phyloP scores from a whole-genome alignment of 2,797 vertebrate species.

The Chloroceryle amazona region DNA sequence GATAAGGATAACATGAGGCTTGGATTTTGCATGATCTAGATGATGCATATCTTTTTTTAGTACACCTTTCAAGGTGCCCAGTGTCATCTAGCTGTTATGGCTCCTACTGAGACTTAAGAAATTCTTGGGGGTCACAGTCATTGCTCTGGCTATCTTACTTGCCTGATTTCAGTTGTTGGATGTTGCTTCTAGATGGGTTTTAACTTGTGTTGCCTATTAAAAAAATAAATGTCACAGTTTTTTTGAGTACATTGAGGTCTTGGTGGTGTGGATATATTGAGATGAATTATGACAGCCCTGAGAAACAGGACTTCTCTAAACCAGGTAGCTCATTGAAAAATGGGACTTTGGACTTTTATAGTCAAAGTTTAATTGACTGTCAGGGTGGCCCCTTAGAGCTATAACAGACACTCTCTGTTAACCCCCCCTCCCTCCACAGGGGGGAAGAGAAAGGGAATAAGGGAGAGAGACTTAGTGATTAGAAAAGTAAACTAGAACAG shows the following conservation, averaged over 20 bases:
- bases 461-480: too few species aligned
- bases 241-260: not conserved
- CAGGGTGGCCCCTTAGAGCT: too few species aligned
- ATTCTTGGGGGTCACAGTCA: not conserved
- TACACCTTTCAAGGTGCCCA: not conserved
- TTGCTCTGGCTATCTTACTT: not conserved
- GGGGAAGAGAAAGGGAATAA: too few species aligned
- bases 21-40: not conserved
- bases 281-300: not conserved
- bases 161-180: not conserved
- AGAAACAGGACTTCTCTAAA: not conserved
- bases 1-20: not conserved
- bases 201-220: not conserved
- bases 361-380: not conserved
- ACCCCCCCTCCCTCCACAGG: too few species aligned
- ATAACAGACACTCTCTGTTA: too few species aligned
- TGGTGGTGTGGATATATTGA: not conserved
- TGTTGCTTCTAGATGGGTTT: not conserved
- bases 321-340: not conserved
- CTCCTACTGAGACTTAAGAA: not conserved
- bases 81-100: not conserved
- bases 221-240: not conserved
- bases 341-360: not conserved
- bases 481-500: too few species aligned
- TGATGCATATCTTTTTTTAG: not conserved